Conservation (phyloP, 92 coral and sea anemone species). For the Zoanthus sansibaricus region DNA sequence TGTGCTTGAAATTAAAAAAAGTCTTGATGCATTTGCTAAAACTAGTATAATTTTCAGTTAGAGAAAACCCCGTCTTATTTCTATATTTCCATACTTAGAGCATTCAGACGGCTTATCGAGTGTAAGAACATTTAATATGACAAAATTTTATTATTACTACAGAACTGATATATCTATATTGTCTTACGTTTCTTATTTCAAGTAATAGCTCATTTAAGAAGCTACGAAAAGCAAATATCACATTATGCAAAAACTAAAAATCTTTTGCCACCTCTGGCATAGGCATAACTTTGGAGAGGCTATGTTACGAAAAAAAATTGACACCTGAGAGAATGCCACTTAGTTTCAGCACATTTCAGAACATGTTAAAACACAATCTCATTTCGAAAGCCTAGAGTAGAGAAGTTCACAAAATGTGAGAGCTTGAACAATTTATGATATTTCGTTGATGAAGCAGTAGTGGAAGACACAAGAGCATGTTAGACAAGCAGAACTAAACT, state of each 20-base stretch:
- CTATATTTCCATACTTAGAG: not conserved
- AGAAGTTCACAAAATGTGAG: not conserved
- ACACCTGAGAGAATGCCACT: not conserved
- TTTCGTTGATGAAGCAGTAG: slow-evolving; percentile 7
- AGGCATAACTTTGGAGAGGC: slow-evolving; percentile 41
- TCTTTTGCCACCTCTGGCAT: slow-evolving; percentile 18
- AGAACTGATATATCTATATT: not conserved
- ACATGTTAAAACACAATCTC: slow-evolving; percentile 32
- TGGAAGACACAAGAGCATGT: slow-evolving; percentile 24
- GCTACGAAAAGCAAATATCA: slow-evolving; percentile 17
- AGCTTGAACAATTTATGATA: not conserved
- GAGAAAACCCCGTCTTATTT: not conserved
- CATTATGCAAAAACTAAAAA: slow-evolving; percentile 44
- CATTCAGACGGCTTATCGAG: not conserved
- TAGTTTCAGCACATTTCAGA: not conserved
- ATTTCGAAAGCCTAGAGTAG: slow-evolving; percentile 35
- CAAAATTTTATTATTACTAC: not conserved
- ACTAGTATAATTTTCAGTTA: not conserved
- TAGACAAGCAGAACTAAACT: slow-evolving; percentile 22
- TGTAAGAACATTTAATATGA: not conserved
- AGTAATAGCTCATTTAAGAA: no score
- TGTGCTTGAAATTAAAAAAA: slow-evolving; percentile 2
- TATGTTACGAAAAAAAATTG: slow-evolving; percentile 32
- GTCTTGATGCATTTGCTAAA: not conserved
- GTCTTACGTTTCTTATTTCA: not conserved